Evolutionary conservation across 2,113 vertebrate species (phyloP).

Genomic region (Otocyon megalotis): DNA sequence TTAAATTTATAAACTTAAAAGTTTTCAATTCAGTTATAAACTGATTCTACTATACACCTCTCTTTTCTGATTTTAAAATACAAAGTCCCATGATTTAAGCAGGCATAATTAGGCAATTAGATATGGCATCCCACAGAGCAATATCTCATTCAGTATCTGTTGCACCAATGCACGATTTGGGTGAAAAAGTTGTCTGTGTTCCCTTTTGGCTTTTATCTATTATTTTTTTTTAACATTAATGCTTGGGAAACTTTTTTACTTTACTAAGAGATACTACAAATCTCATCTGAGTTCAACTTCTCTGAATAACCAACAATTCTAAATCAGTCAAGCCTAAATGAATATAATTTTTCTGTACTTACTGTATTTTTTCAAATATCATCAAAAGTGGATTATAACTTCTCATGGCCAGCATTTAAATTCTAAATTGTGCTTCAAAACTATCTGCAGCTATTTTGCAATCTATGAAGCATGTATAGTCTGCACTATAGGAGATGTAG

Average conservation of each 20-base stretch:
- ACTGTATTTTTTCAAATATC: constrained; percentile 39
- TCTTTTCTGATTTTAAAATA: background rate
- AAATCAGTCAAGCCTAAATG: constrained; percentile 66
- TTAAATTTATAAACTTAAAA: constrained; percentile 7
- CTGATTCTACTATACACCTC: background rate
- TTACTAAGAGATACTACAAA: background rate
- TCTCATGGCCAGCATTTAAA: constrained; percentile 78
- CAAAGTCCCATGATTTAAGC: background rate
- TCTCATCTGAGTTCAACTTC: background rate
- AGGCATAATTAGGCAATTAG: background rate
- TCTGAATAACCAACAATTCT: constrained; percentile 19
- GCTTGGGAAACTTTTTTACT: background rate
- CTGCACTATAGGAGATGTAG: constrained; percentile 82
- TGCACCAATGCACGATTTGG: background rate
- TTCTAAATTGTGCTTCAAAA: constrained; percentile 74
- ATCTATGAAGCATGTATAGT: constrained; percentile 77
- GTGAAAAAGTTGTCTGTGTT: background rate
- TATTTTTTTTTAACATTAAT: background rate
- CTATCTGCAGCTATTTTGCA: constrained; percentile 73
- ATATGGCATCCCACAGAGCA: background rate
- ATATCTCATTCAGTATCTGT: background rate
- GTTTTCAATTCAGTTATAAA: background rate
- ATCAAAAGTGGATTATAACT: constrained; percentile 71
- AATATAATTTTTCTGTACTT: background rate
- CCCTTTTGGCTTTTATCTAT: background rate